Evolutionary conservation across 2,113 vertebrate genomes (phyloP).

Genomic region (Myrmecobius fasciatus): DNA sequence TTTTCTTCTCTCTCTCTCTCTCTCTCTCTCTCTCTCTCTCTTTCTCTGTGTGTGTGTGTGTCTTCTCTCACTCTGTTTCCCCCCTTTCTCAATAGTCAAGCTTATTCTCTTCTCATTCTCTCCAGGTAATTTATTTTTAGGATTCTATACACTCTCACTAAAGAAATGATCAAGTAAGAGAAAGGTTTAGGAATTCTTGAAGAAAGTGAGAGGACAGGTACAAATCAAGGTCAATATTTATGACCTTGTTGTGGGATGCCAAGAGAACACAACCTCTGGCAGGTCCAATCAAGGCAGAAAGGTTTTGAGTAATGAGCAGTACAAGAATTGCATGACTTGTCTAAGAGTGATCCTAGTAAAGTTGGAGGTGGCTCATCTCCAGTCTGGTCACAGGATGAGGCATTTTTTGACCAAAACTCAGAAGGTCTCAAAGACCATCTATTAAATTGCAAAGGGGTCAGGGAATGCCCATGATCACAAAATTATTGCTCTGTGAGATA

Average conservation of each 20-base stretch:
- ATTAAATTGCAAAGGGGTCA: neutral
- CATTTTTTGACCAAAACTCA: neutral
- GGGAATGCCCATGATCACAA: neutral
- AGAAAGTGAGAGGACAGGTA: conserved; percentile 1
- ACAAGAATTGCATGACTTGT: neutral
- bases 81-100: neutral
- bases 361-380: neutral
- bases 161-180: neutral
- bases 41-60: neutral
- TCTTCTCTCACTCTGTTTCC: neutral
- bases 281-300: neutral
- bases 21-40: too few species aligned
- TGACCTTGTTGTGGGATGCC: neutral
- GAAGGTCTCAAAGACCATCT: neutral
- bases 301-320: neutral
- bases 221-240: conserved; percentile 23
- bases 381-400: neutral
- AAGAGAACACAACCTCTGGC: neutral
- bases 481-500: neutral
- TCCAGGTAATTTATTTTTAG: conserved; percentile 31
- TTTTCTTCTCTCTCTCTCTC: neutral
- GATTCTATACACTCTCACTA: neutral
- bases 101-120: neutral
- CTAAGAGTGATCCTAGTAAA: neutral
- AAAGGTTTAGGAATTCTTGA: neutral